phyloP scores from a whole-genome alignment of 1,140 invertebrate species.

The Prorops nasuta region DNA sequence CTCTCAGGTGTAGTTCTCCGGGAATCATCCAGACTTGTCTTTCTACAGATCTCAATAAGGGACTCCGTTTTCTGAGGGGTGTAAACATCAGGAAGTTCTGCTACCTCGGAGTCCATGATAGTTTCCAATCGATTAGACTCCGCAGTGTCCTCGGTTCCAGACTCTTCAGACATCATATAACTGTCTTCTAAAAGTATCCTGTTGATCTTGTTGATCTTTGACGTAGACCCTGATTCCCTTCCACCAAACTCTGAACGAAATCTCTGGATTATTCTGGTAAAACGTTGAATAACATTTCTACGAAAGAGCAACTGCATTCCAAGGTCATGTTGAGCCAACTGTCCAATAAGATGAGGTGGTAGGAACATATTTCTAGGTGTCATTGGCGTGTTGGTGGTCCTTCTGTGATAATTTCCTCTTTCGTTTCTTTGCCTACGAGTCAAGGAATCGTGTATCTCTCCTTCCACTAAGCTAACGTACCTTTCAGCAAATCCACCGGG shows the following conservation, averaged over 20 bases:
- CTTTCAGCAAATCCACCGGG: constrained; percentile 51
- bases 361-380: constrained; percentile 65
- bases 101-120: constrained; percentile 46
- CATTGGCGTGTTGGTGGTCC: constrained; percentile 50
- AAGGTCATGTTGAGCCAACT: constrained; percentile 75
- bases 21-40: constrained; percentile 49
- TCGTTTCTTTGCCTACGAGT: constrained; percentile 81
- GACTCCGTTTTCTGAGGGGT: constrained; percentile 32
- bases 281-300: constrained; percentile 46
- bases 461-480: constrained; percentile 88
- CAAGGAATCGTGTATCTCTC: constrained; percentile 80
- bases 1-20: constrained; percentile 45
- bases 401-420: constrained; percentile 73
- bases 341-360: constrained; percentile 85
- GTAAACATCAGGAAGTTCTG: too few species aligned
- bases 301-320: constrained; percentile 68
- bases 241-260: constrained; percentile 41
- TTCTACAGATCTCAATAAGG: constrained; percentile 36
- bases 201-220: too few species aligned
- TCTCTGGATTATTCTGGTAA: constrained; percentile 39
- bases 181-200: constrained; percentile 34
- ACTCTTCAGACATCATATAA: constrained; percentile 34
- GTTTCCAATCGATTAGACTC: constrained; percentile 46
- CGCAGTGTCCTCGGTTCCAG: constrained; percentile 27
- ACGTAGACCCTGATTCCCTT: too few species aligned